Base-by-base conservation (phyloP, 2,113 vertebrate species). In the Strix aluco region DNA sequence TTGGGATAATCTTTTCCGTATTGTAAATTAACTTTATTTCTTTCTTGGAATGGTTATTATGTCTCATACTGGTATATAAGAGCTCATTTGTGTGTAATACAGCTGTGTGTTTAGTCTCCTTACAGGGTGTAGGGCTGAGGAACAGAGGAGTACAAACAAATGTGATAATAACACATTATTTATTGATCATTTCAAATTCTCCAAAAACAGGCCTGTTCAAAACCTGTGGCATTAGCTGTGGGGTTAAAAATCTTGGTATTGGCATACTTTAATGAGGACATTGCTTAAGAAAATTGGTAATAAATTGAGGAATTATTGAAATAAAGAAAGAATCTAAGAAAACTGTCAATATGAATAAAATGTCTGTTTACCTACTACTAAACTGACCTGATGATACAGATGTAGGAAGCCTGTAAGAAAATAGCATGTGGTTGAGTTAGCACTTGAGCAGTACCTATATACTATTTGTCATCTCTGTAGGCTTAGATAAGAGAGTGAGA, bases 11-110 rank as follows among this genome's bases (percentile, higher is more conserved):
- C 10, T 94, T 94, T 66, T 87, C 36, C 26, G 7, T 80, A 32
- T 80, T 94, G 57, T 81, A 93, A 86, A 97, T 97, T 98, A 98
- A 97, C 85, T 51, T 81, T 36, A 58, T 94, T 79, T 96, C 88
- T 96, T 81, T 97, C 81, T 91, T 96, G 79, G 62, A 49, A 44
- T 87, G 79, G 10, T 86, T 22, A 17, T 81, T 92, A 15, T 9
- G 29, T 97, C 59, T 84, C 40, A 3, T 55, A 46, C 32, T 71
- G n/a, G 17, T 88, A 73, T 91, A 3, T 80, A 90, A 55, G 20
- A 38, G 40, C 51, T 86, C 40, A 20, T 87, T 38, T 73, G 22
- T 91, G 27, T 81, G 54, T 81, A 70, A 73, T 57, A 51, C 7
- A 59, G 26, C 62, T 88, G 32, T 65, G 46, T 61, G 14, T 87